These are phyloP conservation scores for Idaea dimidiata DNA, from an alignment of 2,888 invertebrate species.

Conservation along the genomic window DNA sequence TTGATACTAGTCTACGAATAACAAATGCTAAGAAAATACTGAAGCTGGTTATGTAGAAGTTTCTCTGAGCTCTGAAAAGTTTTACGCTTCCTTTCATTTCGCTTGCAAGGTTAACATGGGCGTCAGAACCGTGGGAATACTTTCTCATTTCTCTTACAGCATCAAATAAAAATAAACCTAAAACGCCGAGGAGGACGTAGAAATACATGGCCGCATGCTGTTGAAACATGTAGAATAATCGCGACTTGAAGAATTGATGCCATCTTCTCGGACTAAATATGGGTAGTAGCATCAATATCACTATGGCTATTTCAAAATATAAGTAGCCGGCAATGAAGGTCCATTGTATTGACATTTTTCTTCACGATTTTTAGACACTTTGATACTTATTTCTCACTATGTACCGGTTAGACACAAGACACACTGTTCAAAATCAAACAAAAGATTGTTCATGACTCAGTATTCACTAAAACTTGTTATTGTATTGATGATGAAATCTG, in stretches of 20 bases:
- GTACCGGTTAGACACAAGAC: constrained; percentile 3
- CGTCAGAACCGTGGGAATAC: constrained; percentile 78
- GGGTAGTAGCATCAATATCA: constrained; percentile 83
- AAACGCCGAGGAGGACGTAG: constrained; percentile 78
- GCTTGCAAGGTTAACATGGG: constrained; percentile 74
- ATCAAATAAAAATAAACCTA: constrained; percentile 85
- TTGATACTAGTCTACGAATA: constrained; percentile 82
- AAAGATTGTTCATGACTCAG: neutral
- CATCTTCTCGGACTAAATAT: constrained; percentile 88
- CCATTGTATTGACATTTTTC: constrained; percentile 89
- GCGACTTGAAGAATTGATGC: constrained; percentile 88
- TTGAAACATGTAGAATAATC: constrained; percentile 82
- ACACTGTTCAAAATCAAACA: neutral
- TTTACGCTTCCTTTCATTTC: constrained; percentile 86
- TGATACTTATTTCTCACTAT: neutral
- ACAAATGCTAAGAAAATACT: constrained; percentile 86
- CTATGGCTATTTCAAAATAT: constrained; percentile 84
- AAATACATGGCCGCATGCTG: constrained; percentile 85
- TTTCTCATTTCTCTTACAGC: constrained; percentile 87
- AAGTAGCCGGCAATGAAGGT: constrained; percentile 87
- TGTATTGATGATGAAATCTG: neutral
- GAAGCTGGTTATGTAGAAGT: constrained; percentile 90
- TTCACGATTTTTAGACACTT: constrained; percentile 26
- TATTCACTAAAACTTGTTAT: neutral
- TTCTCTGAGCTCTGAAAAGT: constrained; percentile 88